Base-by-base conservation (phyloP, 2,113 vertebrate species). In the Rousettus leschenaultii region DNA sequence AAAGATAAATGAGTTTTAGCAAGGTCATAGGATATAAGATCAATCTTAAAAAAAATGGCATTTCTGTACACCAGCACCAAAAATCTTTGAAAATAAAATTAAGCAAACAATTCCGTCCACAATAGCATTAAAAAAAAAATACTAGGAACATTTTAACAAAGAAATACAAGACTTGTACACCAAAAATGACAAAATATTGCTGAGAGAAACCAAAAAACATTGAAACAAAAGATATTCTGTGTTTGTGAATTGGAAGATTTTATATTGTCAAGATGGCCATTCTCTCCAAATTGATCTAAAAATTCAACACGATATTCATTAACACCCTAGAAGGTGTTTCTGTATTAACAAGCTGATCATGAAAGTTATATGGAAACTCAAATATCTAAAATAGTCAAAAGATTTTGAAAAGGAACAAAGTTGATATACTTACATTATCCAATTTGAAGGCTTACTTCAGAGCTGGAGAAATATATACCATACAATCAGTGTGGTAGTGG, bases 321-420 rank as follows among this genome's bases (percentile, higher is more conserved):
- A 79, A 86, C 86, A 77, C 12, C 22, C 30, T 30, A 15, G 55
- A 63, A 75, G 28, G 10, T 21, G 43, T 65, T 86, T 33, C 70
- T 73, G 33, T 55, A 71, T 24, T 63, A 80, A 79, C 57, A 79
- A 79, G 13, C 22, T 80, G 35, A 65, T 43, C 21, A 95, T 55
- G 79, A 85, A 78, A 73, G 28, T 61, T 61, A 61, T 18, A 66
- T 48, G 10, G 45, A 66, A 80, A 55, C 38, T 57, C 30, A 66
- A 71, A 45, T 63, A 55, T 16, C 63, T 91, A 86, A 68, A 91
- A 95, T 70, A 95, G 38, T 74, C 86, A 33, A 89, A 48, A 94
- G 30, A 77, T 84, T 89, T 68, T 89, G 61, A 68, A 68, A 92
- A 77, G 66, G 19, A 94, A 68, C 59, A 48, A 92, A 68, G 70